Evolutionary conservation across 2,113 vertebrate genomes (phyloP), one percentile per base, ranked within the genome.

Genomic region (Dasyornis broadbenti): DNA sequence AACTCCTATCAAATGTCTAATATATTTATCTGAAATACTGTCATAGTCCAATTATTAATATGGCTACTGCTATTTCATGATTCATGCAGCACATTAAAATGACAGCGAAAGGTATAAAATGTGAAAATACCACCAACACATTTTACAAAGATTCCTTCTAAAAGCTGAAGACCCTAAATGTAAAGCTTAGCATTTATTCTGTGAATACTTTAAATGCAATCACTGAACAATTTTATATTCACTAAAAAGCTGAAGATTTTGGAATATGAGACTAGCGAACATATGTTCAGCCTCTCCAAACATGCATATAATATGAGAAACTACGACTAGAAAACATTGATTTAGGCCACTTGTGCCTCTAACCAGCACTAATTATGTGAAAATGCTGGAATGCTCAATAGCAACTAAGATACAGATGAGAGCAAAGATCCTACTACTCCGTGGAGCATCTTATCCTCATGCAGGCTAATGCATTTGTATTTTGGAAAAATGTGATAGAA

Each of bases 81-180:
- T 95, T 91, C 91, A 96, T 82, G 64, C 89, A 76, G 95, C 68
- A 63, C 90, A 92, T 91, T 94, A 87, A 95, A 80, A 92, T 86
- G 88, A 96, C 83, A 91, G 92, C 82, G 88, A 97, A 96, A 97
- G 76, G 76, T 75, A 89, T 87, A 93, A 95, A 96, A 93, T 40
- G 80, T 80, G 89, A 95, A 92, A 89, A 96, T 90, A 95, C 72
- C 93, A 94, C 94, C 94, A 96, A 97, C 95, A 96, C 95, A 93
- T 94, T 95, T 94, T 84, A 86, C 40, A 63, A 90, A 92, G 85
- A 80, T 68, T 91, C 63, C 65, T 84, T 79, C 92, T 93, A 87
- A 94, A 90, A 92, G 84, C 89, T 68, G 70, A 73, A 90, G 93
- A 88, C 71, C 89, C 87, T 92, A 94, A 96, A 93, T 82, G 82